These are phyloP conservation scores for Myripristis jacobus DNA, from an alignment of 2,797 vertebrate species.

Conservation along the genomic window DNA sequence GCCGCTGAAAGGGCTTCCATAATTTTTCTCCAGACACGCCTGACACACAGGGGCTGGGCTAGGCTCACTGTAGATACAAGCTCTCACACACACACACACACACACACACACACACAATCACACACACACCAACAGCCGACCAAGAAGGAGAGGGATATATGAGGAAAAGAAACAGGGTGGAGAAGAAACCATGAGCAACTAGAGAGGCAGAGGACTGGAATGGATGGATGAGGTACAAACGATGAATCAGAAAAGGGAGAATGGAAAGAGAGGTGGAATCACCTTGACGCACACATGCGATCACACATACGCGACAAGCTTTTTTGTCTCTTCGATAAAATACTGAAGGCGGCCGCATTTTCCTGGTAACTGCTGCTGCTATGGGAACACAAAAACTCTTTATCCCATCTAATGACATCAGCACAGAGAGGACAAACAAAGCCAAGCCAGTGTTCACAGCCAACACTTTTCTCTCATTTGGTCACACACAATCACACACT, in stretches of 20 bases:
- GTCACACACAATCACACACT: conserved; percentile 29
- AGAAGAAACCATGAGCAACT: conserved; percentile 66
- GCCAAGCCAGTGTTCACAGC: conserved; percentile 62
- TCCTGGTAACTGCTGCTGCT: conserved; percentile 55
- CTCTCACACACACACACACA: conserved; percentile 47
- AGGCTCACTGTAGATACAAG: conserved; percentile 84
- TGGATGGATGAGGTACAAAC: conserved; percentile 61
- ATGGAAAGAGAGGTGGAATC: conserved; percentile 52
- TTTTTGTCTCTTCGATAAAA: conserved; percentile 31
- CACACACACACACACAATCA: conserved; percentile 42
- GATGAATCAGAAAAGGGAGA: conserved; percentile 66
- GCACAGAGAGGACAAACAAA: conserved; percentile 65
- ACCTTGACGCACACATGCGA: conserved; percentile 30
- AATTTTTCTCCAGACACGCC: conserved; percentile 84
- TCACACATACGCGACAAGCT: conserved; percentile 21
- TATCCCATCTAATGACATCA: conserved; percentile 78
- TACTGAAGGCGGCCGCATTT: conserved; percentile 61
- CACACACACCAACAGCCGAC: conserved; percentile 49
- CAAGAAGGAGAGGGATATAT: conserved; percentile 24
- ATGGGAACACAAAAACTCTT: conserved; percentile 70
- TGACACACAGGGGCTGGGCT: conserved; percentile 79
- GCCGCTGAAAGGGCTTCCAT: conserved; percentile 75
- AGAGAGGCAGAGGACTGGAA: conserved; percentile 55
- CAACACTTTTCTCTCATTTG: conserved; percentile 68
- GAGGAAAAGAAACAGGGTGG: conserved; percentile 55